These are phyloP conservation scores for Uloborus diversus DNA, from an alignment of 1,140 invertebrate species.

Conservation along the genomic window DNA sequence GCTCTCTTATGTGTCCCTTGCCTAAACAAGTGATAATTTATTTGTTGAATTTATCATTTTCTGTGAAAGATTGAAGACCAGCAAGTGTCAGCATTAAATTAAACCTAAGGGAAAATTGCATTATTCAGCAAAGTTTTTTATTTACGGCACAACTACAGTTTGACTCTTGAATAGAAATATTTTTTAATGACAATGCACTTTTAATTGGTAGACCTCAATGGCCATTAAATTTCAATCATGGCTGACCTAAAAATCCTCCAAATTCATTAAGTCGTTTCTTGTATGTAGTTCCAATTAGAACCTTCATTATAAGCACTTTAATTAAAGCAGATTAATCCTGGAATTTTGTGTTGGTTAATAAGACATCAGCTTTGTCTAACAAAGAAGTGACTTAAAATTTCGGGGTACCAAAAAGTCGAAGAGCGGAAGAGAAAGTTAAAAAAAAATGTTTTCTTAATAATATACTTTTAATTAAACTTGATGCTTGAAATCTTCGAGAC, in stretches of 20 bases:
- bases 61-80: too few species aligned
- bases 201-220: too few species aligned
- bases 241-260: background rate
- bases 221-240: background rate
- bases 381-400: background rate
- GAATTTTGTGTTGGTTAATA: background rate
- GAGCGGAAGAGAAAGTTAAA: background rate
- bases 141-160: too few species aligned
- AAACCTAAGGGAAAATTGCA: too few species aligned
- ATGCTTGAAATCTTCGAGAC: background rate
- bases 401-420: background rate
- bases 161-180: too few species aligned
- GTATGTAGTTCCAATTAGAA: background rate
- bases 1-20: too few species aligned
- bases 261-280: background rate
- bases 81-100: too few species aligned
- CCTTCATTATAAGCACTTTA: background rate
- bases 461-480: background rate
- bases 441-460: background rate
- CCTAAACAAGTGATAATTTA: too few species aligned
- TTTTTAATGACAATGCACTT: too few species aligned
- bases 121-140: too few species aligned
- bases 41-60: too few species aligned
- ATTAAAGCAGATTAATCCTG: background rate
- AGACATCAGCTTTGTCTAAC: background rate